phyloP scores from a whole-genome alignment of 2,888 invertebrate species.

The Tridacna crocea region DNA sequence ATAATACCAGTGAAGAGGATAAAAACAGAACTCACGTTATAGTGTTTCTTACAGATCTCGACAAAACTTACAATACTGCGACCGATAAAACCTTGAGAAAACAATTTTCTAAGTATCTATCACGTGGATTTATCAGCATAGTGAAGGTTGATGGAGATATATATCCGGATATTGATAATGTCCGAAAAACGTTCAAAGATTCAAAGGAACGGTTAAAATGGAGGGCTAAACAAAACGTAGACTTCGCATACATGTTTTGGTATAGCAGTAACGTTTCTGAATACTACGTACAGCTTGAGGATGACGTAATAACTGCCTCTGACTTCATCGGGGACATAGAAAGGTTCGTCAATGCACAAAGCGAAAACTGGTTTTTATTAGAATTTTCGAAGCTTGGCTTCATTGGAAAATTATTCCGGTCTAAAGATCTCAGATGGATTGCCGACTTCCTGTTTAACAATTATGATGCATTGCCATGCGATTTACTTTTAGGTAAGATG shows the following conservation, averaged over 20 bases:
- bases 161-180: constrained; percentile 71
- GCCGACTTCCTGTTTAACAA: constrained; percentile 79
- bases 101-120: constrained; percentile 67
- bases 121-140: constrained; percentile 82
- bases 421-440: constrained; percentile 61
- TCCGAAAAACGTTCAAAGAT: constrained; percentile 80
- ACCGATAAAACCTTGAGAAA: constrained; percentile 57
- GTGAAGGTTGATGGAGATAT: constrained; percentile 74
- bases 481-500: constrained; percentile 65
- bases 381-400: constrained; percentile 72
- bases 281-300: constrained; percentile 83
- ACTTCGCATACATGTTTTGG: constrained; percentile 83
- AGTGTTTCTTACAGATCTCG: constrained; percentile 83
- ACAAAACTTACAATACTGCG: constrained; percentile 69
- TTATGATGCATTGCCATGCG: constrained; percentile 68
- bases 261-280: constrained; percentile 78
- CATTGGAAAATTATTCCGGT: constrained; percentile 72
- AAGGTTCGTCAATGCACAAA: constrained; percentile 74
- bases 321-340: constrained; percentile 79
- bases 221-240: constrained; percentile 84
- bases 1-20: constrained; percentile 77
- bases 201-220: constrained; percentile 80
- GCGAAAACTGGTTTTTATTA: constrained; percentile 64
- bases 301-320: constrained; percentile 82
- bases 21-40: constrained; percentile 78